phyloP scores from a whole-genome alignment of 2,797 vertebrate species.

The Pempheris klunzingeri region DNA sequence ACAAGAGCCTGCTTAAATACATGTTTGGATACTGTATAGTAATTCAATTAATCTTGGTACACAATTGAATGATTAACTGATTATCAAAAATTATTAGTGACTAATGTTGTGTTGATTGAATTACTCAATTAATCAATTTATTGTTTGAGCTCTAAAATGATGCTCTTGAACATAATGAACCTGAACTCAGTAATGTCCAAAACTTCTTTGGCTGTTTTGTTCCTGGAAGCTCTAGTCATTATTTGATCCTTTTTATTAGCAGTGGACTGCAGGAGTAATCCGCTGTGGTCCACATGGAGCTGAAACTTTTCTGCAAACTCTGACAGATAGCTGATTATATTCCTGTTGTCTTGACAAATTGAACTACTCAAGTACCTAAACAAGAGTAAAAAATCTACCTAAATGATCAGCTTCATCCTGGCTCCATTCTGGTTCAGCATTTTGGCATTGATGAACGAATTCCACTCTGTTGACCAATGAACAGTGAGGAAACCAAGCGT shows the following conservation, averaged over 20 bases:
- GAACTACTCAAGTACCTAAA: background rate
- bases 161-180: background rate
- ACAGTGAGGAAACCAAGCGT: conserved; percentile 18
- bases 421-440: conserved; percentile 6
- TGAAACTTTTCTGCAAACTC: background rate
- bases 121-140: background rate
- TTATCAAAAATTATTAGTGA: background rate
- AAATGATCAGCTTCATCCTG: conserved; percentile 8
- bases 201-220: background rate
- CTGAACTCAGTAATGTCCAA: background rate
- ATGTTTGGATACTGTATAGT: too few species aligned
- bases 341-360: background rate
- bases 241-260: background rate
- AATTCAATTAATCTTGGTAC: too few species aligned
- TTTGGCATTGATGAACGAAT: conserved; percentile 24
- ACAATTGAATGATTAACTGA: background rate
- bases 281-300: background rate
- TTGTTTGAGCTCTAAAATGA: background rate
- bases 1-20: too few species aligned
- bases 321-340: background rate
- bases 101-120: background rate
- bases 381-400: background rate
- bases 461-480: conserved; percentile 60
- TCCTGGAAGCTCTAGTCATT: background rate
- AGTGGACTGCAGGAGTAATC: background rate